phyloP scores from a whole-genome alignment of 1,140 invertebrate genomes.

The Musca vetustissima region DNA sequence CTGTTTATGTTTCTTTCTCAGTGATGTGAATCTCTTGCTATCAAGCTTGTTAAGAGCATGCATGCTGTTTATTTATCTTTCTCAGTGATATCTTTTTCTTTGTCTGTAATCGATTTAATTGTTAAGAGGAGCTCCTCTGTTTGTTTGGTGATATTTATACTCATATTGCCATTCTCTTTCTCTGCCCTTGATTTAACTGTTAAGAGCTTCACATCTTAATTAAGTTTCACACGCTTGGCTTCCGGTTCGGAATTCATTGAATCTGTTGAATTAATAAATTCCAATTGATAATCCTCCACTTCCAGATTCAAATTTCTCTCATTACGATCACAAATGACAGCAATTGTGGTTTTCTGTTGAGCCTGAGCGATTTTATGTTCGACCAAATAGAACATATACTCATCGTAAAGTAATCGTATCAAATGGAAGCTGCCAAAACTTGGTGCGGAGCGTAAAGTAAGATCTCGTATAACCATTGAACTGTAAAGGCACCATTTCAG shows the following conservation, averaged over 20 bases:
- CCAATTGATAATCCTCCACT: conserved; percentile 52
- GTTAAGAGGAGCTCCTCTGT: too few relatives aligned
- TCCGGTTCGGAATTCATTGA: conserved; percentile 33
- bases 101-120: too few relatives aligned
- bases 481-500: conserved; percentile 99
- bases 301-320: conserved; percentile 52
- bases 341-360: conserved; percentile 87
- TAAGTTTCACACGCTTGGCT: conserved; percentile 50
- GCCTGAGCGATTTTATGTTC: conserved; percentile 95
- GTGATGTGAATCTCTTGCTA: too few relatives aligned
- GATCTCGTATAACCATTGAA: conserved; percentile 93
- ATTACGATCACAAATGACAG: conserved; percentile 72
- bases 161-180: too few relatives aligned
- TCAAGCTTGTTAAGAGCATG: too few relatives aligned
- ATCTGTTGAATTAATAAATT: conserved; percentile 36
- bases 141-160: too few relatives aligned
- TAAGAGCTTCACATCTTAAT: too few relatives aligned
- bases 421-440: conserved; percentile 99
- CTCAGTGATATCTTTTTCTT: too few relatives aligned
- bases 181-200: too few relatives aligned
- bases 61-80: too few relatives aligned
- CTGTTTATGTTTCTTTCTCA: too few relatives aligned
- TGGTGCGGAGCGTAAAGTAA: conserved; percentile 92
- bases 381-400: conserved; percentile 99
- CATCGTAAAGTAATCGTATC: conserved; percentile 95